Evolutionary conservation across 2,113 vertebrate genomes (phyloP), one percentile per base, ranked within the genome.

Genomic region (Acanthisitta chloris): DNA sequence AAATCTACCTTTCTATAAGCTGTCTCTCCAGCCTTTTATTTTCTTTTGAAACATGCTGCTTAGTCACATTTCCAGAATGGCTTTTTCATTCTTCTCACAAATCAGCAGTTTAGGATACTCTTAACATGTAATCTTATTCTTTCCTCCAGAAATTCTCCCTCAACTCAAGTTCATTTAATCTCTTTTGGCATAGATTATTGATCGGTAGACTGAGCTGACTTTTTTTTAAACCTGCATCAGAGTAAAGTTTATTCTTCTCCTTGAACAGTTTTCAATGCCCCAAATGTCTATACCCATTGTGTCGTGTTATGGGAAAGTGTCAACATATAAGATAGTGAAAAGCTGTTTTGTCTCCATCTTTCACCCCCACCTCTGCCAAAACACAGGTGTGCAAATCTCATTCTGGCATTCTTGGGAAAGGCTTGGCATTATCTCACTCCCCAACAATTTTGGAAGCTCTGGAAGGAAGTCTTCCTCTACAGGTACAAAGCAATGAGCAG

Each of bases 401-500:
- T 96, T 99, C 99, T 2, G 99, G 99, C 48, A 99, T 99, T 95
- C 98, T 99, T 77, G 99, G 99, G 43, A 99, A 99, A 88, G 99
- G 99, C 26, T 97, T 99, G 96, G 99, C 99, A 52, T 97, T 99
- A 13, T 99, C 99, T 94, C 99, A 99, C 93, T 99, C 99, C 31
- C 99, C 99, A 61, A 99, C 99, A 45, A 99, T 99, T 92, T 91
- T 99, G 82, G 99, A 99, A 88, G 99, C 99, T 67, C 98, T 99
- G 11, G 99, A 99, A 96, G 99, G 99, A 91, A 99, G 98, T 81
- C 98, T 99, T 80, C 99, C 99, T 10, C 97, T 99, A 67, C 99
- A 99, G 84, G 98, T 99, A 19, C 99, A 99, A 96, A 99, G 99
- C 97, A 99, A 99, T 8, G 99, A 99, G 81, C 99, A 99, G 78